Percentiles rank a stretch among this genome's conserved stretches.
Evolutionary conservation across 2,888 invertebrate genomes (phyloP).

Genomic region (Platypus cylindrus): DNA sequence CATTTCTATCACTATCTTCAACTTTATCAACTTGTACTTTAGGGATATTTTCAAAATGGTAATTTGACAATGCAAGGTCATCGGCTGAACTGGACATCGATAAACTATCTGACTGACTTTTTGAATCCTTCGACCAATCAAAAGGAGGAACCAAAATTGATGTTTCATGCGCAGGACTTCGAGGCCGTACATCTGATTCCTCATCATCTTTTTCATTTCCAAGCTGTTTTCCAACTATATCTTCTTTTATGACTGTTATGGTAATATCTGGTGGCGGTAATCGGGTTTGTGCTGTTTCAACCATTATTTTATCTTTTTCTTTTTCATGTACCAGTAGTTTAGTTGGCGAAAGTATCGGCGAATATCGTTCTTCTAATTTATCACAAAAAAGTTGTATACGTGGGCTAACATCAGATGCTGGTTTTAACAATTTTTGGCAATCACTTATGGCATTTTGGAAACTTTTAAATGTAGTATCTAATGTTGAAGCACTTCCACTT

Average conservation of each 20-base stretch:
- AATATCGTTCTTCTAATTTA: constrained; percentile 29
- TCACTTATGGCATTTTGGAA: constrained; percentile 78
- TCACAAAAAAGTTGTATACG: constrained; percentile 56
- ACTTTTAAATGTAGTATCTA: constrained; percentile 73
- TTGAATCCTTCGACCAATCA: constrained; percentile 37
- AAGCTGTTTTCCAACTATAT: constrained; percentile 8
- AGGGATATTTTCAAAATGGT: constrained; percentile 21
- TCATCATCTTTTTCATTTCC: constrained; percentile 26
- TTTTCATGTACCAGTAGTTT: constrained; percentile 5
- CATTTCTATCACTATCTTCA: constrained; percentile 33
- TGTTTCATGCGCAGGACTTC: constrained; percentile 52
- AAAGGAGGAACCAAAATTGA: constrained; percentile 52
- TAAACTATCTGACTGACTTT: constrained; percentile 45
- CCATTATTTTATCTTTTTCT: background rate
- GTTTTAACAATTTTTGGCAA: constrained; percentile 74
- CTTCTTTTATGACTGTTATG: constrained; percentile 11
- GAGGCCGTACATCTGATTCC: constrained; percentile 36
- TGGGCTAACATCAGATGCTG: constrained; percentile 51
- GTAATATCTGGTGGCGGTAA: constrained; percentile 16
- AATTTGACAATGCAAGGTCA: constrained; percentile 20
- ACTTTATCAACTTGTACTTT: constrained; percentile 27
- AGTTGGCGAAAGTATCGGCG: constrained; percentile 23
- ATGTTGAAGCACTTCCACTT: constrained; percentile 70
- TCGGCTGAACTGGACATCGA: constrained; percentile 30
- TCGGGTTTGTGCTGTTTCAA: constrained; percentile 2